Conservation (phyloP, 2,113 vertebrate species). For the Boulengeromyrus knoepffleri region DNA sequence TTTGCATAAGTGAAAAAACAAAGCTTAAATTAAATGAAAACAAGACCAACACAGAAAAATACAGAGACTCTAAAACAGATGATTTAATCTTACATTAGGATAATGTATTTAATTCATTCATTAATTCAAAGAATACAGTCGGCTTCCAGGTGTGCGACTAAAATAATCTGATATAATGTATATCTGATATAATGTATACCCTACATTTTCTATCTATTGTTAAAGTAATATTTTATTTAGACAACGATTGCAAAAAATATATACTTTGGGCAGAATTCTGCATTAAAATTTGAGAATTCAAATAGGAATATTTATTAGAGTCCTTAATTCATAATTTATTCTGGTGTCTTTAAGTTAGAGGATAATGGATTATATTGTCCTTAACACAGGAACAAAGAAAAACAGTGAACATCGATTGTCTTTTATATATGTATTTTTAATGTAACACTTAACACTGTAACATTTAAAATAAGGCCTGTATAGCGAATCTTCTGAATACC, state of each 20-base stretch:
- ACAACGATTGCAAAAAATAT: not conserved
- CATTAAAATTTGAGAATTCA: not conserved
- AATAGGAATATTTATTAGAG: not conserved
- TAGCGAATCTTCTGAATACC: not conserved
- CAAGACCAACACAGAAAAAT: not conserved
- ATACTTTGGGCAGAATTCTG: not conserved
- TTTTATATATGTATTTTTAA: not conserved
- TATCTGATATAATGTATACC: not conserved
- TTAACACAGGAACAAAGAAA: not conserved
- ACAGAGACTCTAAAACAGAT: not conserved
- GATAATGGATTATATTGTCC: not conserved
- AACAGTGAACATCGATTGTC: not conserved
- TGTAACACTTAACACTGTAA: not conserved
- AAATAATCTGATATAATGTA: not conserved
- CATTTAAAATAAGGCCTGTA: not conserved
- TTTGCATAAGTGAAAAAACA: not conserved
- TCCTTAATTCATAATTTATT: not conserved
- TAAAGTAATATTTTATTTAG: not conserved
- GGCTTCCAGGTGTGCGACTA: not conserved
- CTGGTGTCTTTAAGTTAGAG: not conserved
- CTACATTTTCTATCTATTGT: not conserved
- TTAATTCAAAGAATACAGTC: not conserved
- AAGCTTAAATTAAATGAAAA: not conserved
- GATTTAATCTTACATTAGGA: not conserved
- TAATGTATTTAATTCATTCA: not conserved